These are phyloP conservation scores for human DNA, from an alignment of 2,113 vertebrate genomes.

Conservation along the genomic window DNA sequence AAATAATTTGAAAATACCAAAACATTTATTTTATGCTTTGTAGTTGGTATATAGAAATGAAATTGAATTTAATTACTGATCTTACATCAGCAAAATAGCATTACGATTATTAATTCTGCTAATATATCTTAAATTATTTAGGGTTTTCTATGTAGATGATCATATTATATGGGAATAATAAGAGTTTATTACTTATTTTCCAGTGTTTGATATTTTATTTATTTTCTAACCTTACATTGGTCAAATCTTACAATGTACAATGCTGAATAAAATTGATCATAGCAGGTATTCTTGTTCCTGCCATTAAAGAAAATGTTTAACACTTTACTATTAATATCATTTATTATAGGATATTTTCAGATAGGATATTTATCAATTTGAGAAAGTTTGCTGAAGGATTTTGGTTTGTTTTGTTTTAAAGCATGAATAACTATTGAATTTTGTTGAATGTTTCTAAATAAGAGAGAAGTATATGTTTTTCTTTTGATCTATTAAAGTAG, in stretches of 20 bases:
- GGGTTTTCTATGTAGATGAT: not conserved
- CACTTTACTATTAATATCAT: not conserved
- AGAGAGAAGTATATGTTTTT: not conserved
- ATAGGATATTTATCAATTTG: slow-evolving; percentile 18
- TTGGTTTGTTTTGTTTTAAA: not conserved
- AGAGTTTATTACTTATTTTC: not conserved
- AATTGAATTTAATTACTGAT: not conserved
- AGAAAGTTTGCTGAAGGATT: not conserved
- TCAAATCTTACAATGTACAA: not conserved
- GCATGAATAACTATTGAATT: not conserved
- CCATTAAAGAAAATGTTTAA: not conserved
- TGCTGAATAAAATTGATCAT: not conserved
- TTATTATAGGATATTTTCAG: not conserved
- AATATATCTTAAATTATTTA: not conserved
- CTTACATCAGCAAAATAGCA: not conserved
- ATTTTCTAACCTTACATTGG: not conserved
- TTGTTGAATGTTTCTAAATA: not conserved
- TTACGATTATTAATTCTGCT: not conserved
- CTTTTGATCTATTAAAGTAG: not conserved
- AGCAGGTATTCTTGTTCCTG: not conserved
- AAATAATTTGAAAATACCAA: not conserved
- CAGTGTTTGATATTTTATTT: not conserved
- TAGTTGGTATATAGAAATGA: not conserved
- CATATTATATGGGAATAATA: not conserved
- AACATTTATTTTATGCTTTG: not conserved